Percentiles rank a stretch among this genome's conserved stretches.
phyloP scores from a whole-genome alignment of 2,797 vertebrate genomes.

The Meda fulgida region DNA sequence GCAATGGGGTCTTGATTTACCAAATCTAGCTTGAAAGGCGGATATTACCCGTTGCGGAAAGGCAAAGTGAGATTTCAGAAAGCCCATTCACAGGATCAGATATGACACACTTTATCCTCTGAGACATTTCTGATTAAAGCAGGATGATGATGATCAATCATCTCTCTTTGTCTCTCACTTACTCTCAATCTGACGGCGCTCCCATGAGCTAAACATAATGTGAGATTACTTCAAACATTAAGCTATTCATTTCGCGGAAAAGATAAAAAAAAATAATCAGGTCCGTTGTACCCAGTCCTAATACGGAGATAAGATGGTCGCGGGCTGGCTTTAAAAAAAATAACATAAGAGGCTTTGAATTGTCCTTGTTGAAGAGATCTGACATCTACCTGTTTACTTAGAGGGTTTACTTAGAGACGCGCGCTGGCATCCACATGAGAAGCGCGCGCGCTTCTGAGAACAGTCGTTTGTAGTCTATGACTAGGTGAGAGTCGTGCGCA shows the following conservation, averaged over 20 bases:
- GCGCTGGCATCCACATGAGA: slow-evolving; percentile 24
- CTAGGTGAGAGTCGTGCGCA: slow-evolving; percentile 45
- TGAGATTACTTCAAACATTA: slow-evolving; percentile 78
- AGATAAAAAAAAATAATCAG: slow-evolving; percentile 83
- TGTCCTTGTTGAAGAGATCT: slow-evolving; percentile 76
- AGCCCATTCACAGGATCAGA: slow-evolving; percentile 35
- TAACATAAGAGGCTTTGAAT: slow-evolving; percentile 78
- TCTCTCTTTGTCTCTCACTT: slow-evolving; percentile 25
- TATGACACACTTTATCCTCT: slow-evolving; percentile 53
- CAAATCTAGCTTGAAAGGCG: neutral
- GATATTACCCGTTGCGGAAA: neutral
- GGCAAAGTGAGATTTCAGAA: slow-evolving; percentile 25
- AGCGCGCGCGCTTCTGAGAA: neutral
- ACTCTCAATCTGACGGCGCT: slow-evolving; percentile 56
- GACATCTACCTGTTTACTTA: slow-evolving; percentile 80
- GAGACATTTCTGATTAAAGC: slow-evolving; percentile 60
- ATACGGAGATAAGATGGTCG: slow-evolving; percentile 75
- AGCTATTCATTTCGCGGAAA: slow-evolving; percentile 78
- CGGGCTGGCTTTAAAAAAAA: slow-evolving; percentile 62
- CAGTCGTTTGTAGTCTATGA: slow-evolving; percentile 47
- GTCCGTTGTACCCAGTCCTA: slow-evolving; percentile 71
- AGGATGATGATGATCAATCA: slow-evolving; percentile 56
- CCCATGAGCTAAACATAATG: slow-evolving; percentile 62
- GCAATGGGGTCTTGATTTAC: neutral
- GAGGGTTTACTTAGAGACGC: slow-evolving; percentile 67